Percentiles rank a stretch among this genome's conserved stretches.
These are phyloP conservation scores for Mylabris phalerata DNA, from an alignment of 1,140 invertebrate genomes.

Conservation along the genomic window DNA sequence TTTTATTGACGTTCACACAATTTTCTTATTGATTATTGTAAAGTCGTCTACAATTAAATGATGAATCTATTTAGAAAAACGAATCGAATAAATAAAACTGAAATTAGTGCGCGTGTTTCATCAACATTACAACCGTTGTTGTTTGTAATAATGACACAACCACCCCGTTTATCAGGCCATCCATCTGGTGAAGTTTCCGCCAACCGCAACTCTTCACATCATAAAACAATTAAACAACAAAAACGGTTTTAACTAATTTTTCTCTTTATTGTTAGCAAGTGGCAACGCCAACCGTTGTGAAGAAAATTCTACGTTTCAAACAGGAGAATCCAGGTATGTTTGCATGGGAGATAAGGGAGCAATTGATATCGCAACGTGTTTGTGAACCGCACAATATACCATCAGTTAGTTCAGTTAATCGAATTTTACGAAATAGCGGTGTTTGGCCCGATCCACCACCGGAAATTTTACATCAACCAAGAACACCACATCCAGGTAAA, in stretches of 20 bases:
- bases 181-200: constrained; percentile 2
- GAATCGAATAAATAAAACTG: too few species aligned
- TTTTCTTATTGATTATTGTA: too few species aligned
- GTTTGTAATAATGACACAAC: constrained; percentile 11
- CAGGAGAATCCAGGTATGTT: constrained; percentile 90
- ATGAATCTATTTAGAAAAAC: too few species aligned
- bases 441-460: constrained; percentile 49
- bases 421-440: constrained; percentile 83
- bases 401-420: constrained; percentile 90
- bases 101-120: neutral
- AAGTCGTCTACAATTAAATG: too few species aligned
- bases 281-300: constrained; percentile 84
- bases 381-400: constrained; percentile 83
- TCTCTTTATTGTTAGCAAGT: constrained; percentile 61
- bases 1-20: too few species aligned
- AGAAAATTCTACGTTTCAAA: constrained; percentile 84
- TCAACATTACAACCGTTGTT: constrained; percentile 9
- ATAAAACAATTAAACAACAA: neutral
- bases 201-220: constrained; percentile 4
- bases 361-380: constrained; percentile 73
- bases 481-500: constrained; percentile 25
- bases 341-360: constrained; percentile 84
- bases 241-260: neutral
- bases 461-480: constrained; percentile 24
- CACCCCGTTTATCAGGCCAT: neutral